Conservation (phyloP, 2,113 vertebrate species). For the Lamprotornis superbus region DNA sequence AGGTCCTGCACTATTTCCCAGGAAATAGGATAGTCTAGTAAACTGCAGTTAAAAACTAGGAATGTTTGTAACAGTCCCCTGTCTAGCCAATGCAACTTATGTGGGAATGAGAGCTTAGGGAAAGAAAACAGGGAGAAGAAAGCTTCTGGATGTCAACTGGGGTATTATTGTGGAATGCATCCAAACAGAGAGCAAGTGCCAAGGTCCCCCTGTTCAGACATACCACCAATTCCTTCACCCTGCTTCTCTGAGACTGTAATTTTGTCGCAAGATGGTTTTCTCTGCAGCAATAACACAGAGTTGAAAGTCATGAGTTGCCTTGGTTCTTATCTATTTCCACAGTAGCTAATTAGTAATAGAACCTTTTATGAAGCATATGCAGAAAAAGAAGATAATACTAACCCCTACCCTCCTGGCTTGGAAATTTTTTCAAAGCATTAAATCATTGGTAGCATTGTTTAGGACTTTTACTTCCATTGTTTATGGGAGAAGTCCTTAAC, state of each 20-base stretch:
- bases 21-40: background rate
- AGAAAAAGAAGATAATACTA: background rate
- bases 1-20: background rate
- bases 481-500: background rate
- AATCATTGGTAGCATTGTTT: background rate
- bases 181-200: background rate
- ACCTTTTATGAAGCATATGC: background rate
- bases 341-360: background rate
- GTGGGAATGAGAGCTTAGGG: background rate
- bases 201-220: background rate
- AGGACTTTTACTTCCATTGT: background rate
- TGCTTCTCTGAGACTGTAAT: background rate
- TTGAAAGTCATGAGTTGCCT: background rate
- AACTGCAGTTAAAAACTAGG: background rate
- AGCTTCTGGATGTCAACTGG: background rate
- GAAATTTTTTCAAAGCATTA: background rate
- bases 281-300: background rate
- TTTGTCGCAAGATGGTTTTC: background rate
- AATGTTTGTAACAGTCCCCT: background rate
- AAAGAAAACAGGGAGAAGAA: background rate
- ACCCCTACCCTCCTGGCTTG: background rate
- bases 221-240: background rate
- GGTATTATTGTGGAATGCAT: background rate
- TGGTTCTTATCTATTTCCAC: background rate
- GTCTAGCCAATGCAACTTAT: background rate